A percentile compares a stretch with the other conserved stretches of the same genome.
These are phyloP conservation scores for Neotragus pygmaeus DNA, from an alignment of 2,113 vertebrate species.

Conservation along the genomic window DNA sequence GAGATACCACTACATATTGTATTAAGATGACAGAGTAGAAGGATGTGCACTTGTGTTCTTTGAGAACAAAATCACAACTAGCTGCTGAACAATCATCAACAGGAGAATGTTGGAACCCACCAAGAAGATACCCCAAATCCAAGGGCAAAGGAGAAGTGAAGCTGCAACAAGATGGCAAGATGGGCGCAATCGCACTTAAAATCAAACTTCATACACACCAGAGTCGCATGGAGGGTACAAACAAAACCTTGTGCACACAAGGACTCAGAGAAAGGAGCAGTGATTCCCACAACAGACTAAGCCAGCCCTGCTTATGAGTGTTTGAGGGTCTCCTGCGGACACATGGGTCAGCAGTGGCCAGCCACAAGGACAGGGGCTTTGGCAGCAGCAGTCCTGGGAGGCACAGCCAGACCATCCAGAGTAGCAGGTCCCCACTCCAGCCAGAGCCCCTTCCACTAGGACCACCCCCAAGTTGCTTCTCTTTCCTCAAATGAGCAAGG, in stretches of 20 bases:
- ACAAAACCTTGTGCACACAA: not conserved
- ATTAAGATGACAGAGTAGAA: not conserved
- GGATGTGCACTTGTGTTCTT: not conserved
- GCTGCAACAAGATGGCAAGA: not conserved
- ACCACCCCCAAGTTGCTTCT: no score
- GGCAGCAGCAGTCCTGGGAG: not conserved
- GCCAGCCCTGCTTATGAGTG: not conserved
- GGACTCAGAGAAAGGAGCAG: not conserved
- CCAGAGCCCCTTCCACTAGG: no score
- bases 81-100: not conserved
- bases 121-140: not conserved
- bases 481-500: no score
- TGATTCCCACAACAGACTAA: not conserved
- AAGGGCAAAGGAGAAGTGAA: not conserved
- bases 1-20: not conserved
- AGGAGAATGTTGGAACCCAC: not conserved
- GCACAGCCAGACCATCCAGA: no score
- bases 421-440: no score
- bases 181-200: rapidly evolving
- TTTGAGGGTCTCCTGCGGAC: not conserved
- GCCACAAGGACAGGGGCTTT: not conserved
- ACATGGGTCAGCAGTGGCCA: not conserved
- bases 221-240: rapidly evolving
- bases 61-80: not conserved
- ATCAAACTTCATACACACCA: not conserved